Percentiles rank a stretch among this genome's conserved stretches.
These are phyloP conservation scores for Drosophila ambigua DNA, from an alignment of 1,140 invertebrate genomes.

Conservation along the genomic window DNA sequence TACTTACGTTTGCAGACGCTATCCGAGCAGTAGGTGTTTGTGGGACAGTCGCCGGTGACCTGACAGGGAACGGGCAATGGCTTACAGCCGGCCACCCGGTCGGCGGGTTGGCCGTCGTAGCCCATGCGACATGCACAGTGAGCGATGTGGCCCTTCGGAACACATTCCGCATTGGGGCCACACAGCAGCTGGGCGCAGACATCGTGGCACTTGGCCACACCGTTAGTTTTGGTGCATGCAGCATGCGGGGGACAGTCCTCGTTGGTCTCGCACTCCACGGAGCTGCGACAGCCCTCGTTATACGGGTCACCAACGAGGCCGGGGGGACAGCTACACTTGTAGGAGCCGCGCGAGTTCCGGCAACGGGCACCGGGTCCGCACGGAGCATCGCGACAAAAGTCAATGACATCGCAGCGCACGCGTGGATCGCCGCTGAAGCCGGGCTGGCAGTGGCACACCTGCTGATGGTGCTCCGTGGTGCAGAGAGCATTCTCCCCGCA, in stretches of 20 bases:
- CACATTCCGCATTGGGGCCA: constrained; percentile 93
- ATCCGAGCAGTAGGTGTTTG: constrained; percentile 92
- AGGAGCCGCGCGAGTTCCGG: constrained; percentile 91
- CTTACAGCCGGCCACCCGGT: constrained; percentile 89
- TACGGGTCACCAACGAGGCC: constrained; percentile 93
- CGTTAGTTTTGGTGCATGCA: constrained; percentile 88
- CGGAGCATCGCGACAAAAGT: constrained; percentile 91
- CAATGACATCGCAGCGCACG: constrained; percentile 89
- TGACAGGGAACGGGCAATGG: constrained; percentile 90
- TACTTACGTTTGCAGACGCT: constrained; percentile 91
- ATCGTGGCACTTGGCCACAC: constrained; percentile 90
- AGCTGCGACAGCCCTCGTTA: constrained; percentile 89
- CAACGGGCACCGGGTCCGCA: constrained; percentile 94
- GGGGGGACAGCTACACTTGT: constrained; percentile 90
- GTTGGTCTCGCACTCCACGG: constrained; percentile 91
- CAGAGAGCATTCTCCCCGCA: constrained; percentile 94
- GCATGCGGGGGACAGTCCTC: constrained; percentile 91
- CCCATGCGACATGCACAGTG: constrained; percentile 91
- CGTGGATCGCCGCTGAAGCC: constrained; percentile 92
- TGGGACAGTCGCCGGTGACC: constrained; percentile 89
- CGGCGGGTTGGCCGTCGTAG: constrained; percentile 90
- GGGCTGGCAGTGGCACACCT: constrained; percentile 92
- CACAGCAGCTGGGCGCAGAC: constrained; percentile 90
- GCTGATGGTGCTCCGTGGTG: constrained; percentile 90
- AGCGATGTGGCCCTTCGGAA: constrained; percentile 88